These are phyloP conservation scores for Triplophysa tibetana DNA, from an alignment of 2,113 vertebrate genomes.

Conservation along the genomic window DNA sequence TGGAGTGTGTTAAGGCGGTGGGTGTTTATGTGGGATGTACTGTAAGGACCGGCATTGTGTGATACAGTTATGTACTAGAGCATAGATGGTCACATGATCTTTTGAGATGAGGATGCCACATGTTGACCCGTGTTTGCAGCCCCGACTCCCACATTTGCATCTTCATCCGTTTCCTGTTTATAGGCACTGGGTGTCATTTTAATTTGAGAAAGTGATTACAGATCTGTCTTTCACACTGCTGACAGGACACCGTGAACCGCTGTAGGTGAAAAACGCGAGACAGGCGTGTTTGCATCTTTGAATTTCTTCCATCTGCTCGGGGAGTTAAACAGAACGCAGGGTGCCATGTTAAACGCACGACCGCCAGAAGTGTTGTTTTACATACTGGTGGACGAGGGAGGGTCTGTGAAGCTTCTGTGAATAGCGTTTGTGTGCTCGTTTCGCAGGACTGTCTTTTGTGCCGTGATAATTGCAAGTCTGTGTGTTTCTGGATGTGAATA, in stretches of 20 bases:
- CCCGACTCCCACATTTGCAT: not conserved
- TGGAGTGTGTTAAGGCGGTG: not conserved
- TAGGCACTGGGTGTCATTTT: not conserved
- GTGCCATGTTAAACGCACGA: not conserved
- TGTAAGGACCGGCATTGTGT: not conserved
- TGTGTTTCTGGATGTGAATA: slow-evolving; percentile 8
- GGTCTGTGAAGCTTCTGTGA: not conserved
- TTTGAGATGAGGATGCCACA: not conserved
- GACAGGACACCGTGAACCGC: not conserved
- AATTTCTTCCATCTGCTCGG: not conserved
- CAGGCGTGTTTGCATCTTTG: not conserved
- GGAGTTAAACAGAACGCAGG: not conserved
- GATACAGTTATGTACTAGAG: not conserved
- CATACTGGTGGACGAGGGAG: not conserved
- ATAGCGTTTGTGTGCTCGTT: slow-evolving; percentile 13
- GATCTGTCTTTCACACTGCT: slow-evolving; percentile 4
- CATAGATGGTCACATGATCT: not conserved
- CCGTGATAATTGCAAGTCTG: slow-evolving; percentile 25
- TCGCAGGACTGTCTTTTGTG: slow-evolving; percentile 17
- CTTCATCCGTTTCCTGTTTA: not conserved
- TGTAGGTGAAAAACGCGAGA: not conserved
- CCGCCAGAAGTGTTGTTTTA: not conserved
- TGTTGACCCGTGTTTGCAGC: not conserved
- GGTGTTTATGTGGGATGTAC: not conserved
- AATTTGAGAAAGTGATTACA: not conserved